A percentile compares a stretch with the other conserved stretches of the same genome.
Evolutionary conservation across 2,113 vertebrate genomes (phyloP).

Genomic region (Ifrita kowaldi): DNA sequence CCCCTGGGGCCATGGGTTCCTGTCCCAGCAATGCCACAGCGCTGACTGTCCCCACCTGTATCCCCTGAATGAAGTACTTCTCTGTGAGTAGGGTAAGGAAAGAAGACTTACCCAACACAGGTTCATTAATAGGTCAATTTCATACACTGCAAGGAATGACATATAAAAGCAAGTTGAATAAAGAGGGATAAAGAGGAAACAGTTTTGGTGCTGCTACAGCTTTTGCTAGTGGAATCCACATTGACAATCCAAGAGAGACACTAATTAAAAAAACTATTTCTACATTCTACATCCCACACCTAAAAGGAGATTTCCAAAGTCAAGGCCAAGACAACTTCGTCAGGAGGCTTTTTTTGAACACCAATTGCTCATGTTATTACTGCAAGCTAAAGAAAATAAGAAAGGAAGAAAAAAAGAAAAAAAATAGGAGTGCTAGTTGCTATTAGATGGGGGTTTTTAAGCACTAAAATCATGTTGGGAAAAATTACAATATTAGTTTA

Average conservation of each 20-base stretch:
- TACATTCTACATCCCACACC: background rate
- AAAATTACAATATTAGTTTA: background rate
- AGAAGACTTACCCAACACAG: background rate
- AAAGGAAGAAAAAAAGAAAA: background rate
- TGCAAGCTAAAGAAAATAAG: background rate
- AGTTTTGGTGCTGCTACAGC: background rate
- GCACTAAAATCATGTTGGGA: background rate
- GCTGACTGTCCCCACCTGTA: background rate
- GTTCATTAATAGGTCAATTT: background rate
- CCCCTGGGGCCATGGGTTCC: fast-evolving
- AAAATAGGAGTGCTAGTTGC: background rate
- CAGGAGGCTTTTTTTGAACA: background rate
- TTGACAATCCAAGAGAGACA: background rate
- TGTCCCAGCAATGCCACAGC: background rate
- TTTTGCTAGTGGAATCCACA: background rate
- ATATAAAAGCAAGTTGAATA: background rate
- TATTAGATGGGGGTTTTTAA: fast-evolving
- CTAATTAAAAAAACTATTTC: background rate
- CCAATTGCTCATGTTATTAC: background rate
- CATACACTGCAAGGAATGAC: background rate
- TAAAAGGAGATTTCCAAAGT: background rate
- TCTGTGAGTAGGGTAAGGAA: background rate
- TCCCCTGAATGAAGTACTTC: background rate
- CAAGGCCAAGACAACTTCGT: background rate
- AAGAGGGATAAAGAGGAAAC: background rate